These are phyloP conservation scores for Margarornis squamiger DNA, from an alignment of 2,797 vertebrate species.

Conservation along the genomic window DNA sequence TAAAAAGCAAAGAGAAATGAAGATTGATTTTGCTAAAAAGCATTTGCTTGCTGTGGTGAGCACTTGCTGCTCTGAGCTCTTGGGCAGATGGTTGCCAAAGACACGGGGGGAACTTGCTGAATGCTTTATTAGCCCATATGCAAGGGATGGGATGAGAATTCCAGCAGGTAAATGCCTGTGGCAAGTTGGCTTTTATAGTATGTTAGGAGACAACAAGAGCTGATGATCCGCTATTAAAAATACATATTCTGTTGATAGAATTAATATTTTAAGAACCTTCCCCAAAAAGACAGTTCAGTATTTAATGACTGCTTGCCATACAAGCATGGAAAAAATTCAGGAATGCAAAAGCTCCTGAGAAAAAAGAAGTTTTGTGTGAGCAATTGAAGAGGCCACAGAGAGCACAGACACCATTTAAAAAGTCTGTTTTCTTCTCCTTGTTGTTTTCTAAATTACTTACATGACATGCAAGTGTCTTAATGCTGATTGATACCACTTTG, in stretches of 20 bases:
- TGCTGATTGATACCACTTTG: not conserved
- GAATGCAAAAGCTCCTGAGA: not conserved
- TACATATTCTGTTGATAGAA: not conserved
- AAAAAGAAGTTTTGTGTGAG: not conserved
- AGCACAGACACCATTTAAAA: not conserved
- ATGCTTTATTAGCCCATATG: not conserved
- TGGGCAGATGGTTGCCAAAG: slow-evolving; percentile 5
- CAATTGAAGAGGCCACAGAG: not conserved
- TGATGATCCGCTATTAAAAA: slow-evolving; percentile 9
- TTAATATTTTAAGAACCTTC: slow-evolving; percentile 5
- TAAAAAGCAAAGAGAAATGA: not conserved
- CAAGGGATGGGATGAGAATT: not conserved
- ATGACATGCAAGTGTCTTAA: not conserved
- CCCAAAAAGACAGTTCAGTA: not conserved
- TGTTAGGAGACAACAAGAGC: not conserved
- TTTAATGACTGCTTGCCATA: not conserved
- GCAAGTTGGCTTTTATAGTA: not conserved
- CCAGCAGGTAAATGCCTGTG: not conserved
- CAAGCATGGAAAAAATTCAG: not conserved
- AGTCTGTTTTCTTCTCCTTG: not conserved
- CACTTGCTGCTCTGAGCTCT: not conserved
- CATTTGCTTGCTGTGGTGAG: not conserved
- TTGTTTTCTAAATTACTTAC: not conserved
- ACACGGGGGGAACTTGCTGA: not conserved
- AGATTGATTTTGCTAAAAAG: not conserved